Evolutionary conservation across 2,797 vertebrate genomes (phyloP).

Genomic region (Falco cherrug): DNA sequence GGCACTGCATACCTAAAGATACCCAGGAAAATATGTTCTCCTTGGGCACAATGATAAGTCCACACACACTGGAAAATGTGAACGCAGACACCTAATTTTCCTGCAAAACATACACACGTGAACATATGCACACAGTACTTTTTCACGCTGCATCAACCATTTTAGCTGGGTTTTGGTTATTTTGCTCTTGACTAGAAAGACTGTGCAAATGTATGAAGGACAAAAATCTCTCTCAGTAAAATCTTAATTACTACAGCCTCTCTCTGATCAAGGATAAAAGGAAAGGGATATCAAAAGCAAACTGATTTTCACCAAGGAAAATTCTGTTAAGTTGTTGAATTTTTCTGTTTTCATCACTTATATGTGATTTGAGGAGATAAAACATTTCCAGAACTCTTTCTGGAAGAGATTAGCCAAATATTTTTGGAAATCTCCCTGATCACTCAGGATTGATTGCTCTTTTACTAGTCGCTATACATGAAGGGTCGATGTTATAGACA

Average conservation of each 20-base stretch:
- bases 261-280: neutral
- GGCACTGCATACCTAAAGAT: neutral
- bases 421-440: neutral
- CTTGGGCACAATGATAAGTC: neutral
- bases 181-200: neutral
- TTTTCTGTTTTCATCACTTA: neutral
- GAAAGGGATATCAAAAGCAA: neutral
- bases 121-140: rapidly evolving
- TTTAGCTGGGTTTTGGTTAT: neutral
- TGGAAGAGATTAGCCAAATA: neutral
- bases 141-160: neutral
- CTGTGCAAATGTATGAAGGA: neutral
- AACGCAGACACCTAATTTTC: neutral
- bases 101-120: neutral
- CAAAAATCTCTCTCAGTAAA: neutral
- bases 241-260: neutral
- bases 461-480: neutral
- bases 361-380: neutral
- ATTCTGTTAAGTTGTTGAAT: neutral
- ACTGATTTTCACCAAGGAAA: neutral
- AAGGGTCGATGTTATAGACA: neutral
- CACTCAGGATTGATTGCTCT: neutral
- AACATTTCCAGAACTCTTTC: neutral
- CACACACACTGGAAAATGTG: neutral
- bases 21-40: neutral